A percentile compares a stretch with the other conserved stretches of the same genome.
Conservation (phyloP, 2,797 vertebrate genomes). For the Fundulus diaphanus region DNA sequence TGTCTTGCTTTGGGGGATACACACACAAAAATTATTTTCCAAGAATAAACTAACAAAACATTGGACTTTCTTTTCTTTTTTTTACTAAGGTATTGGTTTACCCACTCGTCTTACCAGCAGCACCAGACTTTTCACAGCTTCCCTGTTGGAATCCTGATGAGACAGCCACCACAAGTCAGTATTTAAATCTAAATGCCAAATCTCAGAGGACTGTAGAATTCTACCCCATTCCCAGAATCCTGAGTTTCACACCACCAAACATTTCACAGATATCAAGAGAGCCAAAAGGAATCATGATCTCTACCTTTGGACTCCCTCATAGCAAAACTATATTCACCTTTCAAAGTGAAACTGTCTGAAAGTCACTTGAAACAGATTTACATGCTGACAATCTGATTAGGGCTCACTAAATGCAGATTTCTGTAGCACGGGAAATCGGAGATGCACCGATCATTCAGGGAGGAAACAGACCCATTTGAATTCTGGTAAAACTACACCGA, state of each 20-base stretch:
- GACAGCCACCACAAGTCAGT: conserved; percentile 74
- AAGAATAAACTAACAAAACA: not conserved
- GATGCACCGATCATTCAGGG: conserved; percentile 11
- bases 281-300: conserved; percentile 61
- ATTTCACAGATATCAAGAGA: conserved; percentile 35
- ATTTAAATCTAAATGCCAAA: conserved; percentile 47
- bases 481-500: not conserved
- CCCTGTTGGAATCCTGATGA: conserved; percentile 78
- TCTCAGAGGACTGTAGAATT: conserved; percentile 35
- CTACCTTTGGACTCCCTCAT: conserved; percentile 67
- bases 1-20: not conserved
- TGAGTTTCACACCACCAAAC: conserved; percentile 41
- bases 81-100: not conserved
- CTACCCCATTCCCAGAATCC: conserved; percentile 57
- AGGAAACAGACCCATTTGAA: not conserved
- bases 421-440: not conserved
- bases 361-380: not conserved
- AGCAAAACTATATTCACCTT: conserved; percentile 38
- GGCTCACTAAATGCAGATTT: conserved; percentile 1
- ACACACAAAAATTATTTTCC: not conserved
- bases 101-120: conserved; percentile 78
- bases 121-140: conserved; percentile 73
- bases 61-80: no score
- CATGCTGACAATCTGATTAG: conserved; percentile 15
- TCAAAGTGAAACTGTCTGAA: conserved; percentile 3